These are phyloP conservation scores for Diorhabda carinulata DNA, from an alignment of 1,140 invertebrate species.

Conservation along the genomic window DNA sequence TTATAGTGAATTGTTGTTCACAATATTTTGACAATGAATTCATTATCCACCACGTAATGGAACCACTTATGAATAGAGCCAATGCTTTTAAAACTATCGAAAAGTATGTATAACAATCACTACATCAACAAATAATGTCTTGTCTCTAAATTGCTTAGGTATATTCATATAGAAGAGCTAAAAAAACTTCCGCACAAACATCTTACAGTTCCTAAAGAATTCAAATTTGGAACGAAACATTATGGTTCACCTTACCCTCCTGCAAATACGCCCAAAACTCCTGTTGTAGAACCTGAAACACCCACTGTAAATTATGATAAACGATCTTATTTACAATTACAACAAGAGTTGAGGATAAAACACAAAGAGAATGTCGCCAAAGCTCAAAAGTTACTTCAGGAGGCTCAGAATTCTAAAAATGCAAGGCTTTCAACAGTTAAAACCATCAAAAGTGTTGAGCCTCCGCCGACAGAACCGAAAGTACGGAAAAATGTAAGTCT, in stretches of 20 bases:
- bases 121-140: too few species aligned
- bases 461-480: too few species aligned
- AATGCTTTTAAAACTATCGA: slow-evolving; percentile 45
- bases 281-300: slow-evolving; percentile 46
- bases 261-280: slow-evolving; percentile 34
- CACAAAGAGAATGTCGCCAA: slow-evolving; percentile 49
- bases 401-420: slow-evolving; percentile 32
- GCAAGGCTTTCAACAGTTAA: too few species aligned
- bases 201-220: slow-evolving; percentile 45
- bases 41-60: slow-evolving; percentile 50
- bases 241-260: slow-evolving; percentile 15
- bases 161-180: slow-evolving; percentile 5
- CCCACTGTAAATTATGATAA: slow-evolving; percentile 25
- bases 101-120: slow-evolving; percentile 15
- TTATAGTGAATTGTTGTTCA: slow-evolving; percentile 33
- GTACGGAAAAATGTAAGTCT: too few species aligned
- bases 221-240: slow-evolving; percentile 21
- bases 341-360: slow-evolving; percentile 44
- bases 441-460: too few species aligned
- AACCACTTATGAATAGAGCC: slow-evolving; percentile 48
- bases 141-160: too few species aligned
- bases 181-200: slow-evolving; percentile 44
- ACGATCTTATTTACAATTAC: slow-evolving; percentile 26
- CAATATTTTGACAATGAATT: slow-evolving; percentile 48
- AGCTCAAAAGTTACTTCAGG: slow-evolving; percentile 47